Evolutionary conservation across 2,888 invertebrate species (phyloP).

Genomic region (Cerceris ruficornis): DNA sequence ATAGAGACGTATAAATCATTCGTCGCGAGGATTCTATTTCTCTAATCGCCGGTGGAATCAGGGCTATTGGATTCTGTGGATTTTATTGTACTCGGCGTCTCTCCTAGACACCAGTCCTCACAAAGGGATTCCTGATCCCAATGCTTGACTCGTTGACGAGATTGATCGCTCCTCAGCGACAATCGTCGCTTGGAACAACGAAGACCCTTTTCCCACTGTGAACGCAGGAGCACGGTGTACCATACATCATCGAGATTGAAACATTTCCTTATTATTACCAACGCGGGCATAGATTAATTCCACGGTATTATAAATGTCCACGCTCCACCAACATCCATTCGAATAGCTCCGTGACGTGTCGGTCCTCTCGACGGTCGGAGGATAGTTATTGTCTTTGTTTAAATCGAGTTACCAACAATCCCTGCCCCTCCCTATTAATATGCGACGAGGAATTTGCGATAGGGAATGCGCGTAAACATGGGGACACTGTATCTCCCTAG

Average conservation of each 20-base stretch:
- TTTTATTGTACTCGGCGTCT: constrained; percentile 36
- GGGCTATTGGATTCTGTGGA: constrained; percentile 34
- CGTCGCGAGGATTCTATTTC: constrained; percentile 27
- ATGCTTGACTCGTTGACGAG: constrained; percentile 63
- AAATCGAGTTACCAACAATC: constrained; percentile 62
- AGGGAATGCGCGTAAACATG: not conserved
- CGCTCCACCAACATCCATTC: constrained; percentile 61
- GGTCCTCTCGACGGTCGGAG: constrained; percentile 53
- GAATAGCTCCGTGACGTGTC: constrained; percentile 54
- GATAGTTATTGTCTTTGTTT: constrained; percentile 66
- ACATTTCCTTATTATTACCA: constrained; percentile 82
- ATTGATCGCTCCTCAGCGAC: constrained; percentile 72
- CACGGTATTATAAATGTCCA: constrained; percentile 73
- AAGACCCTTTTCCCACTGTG: constrained; percentile 64
- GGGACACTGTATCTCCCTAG: not conserved
- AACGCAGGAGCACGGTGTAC: constrained; percentile 55
- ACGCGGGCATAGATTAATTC: constrained; percentile 81
- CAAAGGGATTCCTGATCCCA: constrained; percentile 62
- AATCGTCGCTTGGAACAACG: constrained; percentile 62
- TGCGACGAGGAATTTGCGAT: not conserved
- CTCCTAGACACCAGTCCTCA: constrained; percentile 38
- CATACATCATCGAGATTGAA: constrained; percentile 81
- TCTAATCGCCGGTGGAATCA: constrained; percentile 43
- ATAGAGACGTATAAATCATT: constrained; percentile 34
- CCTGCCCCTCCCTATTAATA: constrained; percentile 53